Percentiles rank a stretch among this genome's conserved stretches.
Evolutionary conservation across 2,888 invertebrate genomes (phyloP).

Genomic region (Tetropium fuscum): DNA sequence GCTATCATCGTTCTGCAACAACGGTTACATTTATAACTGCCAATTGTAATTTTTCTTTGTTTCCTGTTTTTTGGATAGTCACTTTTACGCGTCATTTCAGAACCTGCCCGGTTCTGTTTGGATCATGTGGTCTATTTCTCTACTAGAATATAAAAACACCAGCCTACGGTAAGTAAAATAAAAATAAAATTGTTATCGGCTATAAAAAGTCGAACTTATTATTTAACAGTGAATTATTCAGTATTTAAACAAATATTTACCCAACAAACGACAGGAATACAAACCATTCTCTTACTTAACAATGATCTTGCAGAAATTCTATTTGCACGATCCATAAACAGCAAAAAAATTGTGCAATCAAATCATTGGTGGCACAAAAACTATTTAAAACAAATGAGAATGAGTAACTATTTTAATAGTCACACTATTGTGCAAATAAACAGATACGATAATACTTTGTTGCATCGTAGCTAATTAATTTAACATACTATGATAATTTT

Average conservation of each 20-base stretch:
- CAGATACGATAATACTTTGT: too few relatives aligned
- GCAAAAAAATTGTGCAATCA: background rate
- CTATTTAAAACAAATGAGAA: background rate
- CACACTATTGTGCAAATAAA: too few relatives aligned
- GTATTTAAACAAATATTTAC: slow-evolving; percentile 7
- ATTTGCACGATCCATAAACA: background rate
- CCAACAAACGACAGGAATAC: background rate
- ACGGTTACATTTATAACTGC: slow-evolving; percentile 20
- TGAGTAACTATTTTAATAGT: too few relatives aligned
- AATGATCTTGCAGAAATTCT: slow-evolving; percentile 12
- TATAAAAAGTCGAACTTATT: too few relatives aligned
- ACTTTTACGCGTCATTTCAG: slow-evolving; percentile 12
- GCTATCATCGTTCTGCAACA: slow-evolving; percentile 25
- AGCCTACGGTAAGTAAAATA: too few relatives aligned
- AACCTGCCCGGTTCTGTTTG: background rate
- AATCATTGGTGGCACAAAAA: slow-evolving; percentile 9
- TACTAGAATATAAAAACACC: too few relatives aligned
- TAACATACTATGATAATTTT: too few relatives aligned
- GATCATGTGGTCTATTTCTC: background rate
- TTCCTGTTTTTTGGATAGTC: slow-evolving; percentile 15
- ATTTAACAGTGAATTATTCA: too few relatives aligned
- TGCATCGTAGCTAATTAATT: too few relatives aligned
- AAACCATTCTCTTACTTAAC: slow-evolving; percentile 1
- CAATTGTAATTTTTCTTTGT: slow-evolving; percentile 20
- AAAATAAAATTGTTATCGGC: too few relatives aligned